These are phyloP conservation scores for Chelon auratus DNA, from an alignment of 2,797 vertebrate genomes.

Conservation along the genomic window DNA sequence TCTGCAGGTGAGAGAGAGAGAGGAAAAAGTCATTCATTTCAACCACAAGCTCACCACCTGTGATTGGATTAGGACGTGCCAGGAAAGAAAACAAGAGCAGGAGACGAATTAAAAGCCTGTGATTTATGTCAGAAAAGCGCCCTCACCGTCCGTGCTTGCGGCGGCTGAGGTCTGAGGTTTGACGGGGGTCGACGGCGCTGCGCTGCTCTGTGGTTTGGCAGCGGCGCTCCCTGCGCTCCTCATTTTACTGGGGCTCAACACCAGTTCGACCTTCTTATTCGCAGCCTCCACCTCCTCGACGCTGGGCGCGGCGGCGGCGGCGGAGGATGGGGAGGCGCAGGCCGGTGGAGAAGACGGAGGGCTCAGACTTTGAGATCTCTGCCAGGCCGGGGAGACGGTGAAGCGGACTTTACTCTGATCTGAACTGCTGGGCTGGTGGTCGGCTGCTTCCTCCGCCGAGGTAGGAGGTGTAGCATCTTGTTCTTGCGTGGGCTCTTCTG, in stretches of 20 bases:
- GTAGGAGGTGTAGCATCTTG: neutral
- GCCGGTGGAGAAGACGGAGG: constrained; percentile 38
- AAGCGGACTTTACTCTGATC: constrained; percentile 79
- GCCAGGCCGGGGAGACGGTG: constrained; percentile 83
- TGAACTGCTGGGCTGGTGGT: constrained; percentile 23
- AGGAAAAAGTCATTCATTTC: constrained; percentile 2
- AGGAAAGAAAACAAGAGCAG: neutral
- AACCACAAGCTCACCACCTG: constrained; percentile 1
- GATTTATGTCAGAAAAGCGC: neutral
- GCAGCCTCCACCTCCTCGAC: constrained; percentile 60
- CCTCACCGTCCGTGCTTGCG: constrained; percentile 52
- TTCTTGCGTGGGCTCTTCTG: neutral
- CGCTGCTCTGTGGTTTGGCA: constrained; percentile 18
- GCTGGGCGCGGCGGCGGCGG: constrained; percentile 21
- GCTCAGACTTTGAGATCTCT: constrained; percentile 77
- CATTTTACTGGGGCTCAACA: constrained; percentile 39
- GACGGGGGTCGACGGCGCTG: neutral
- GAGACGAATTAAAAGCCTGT: neutral
- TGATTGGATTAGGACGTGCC: neutral
- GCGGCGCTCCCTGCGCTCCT: constrained; percentile 21
- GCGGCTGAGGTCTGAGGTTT: constrained; percentile 31
- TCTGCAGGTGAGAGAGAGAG: constrained; percentile 42
- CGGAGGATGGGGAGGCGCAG: constrained; percentile 4
- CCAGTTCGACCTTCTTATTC: constrained; percentile 48
- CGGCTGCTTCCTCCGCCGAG: neutral